These are phyloP conservation scores for Caenorhabditis auriculariae DNA, from an alignment of 2,888 invertebrate genomes.

Conservation along the genomic window DNA sequence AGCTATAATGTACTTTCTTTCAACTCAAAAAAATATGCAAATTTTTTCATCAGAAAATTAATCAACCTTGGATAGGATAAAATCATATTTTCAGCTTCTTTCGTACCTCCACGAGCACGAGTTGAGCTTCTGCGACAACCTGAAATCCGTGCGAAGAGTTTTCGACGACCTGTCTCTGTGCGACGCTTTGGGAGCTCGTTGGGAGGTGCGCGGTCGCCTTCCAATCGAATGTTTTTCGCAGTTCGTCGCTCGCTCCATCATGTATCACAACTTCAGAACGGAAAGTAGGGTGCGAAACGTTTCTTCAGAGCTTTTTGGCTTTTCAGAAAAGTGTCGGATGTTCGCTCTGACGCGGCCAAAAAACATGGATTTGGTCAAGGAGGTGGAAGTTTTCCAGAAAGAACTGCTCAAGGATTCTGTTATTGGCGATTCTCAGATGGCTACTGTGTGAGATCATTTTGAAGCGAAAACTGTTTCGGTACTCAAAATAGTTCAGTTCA, in stretches of 20 bases:
- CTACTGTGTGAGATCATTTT: constrained; percentile 13
- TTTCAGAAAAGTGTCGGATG: too few species aligned
- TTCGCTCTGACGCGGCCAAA: too few species aligned
- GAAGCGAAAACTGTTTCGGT: too few species aligned
- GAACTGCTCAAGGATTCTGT: too few species aligned
- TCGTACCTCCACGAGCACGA: constrained; percentile 17
- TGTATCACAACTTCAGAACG: constrained; percentile 23
- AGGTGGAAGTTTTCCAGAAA: too few species aligned
- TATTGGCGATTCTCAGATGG: too few species aligned
- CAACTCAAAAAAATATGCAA: constrained; percentile 3
- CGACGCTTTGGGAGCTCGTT: constrained; percentile 6
- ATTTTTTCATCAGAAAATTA: constrained; percentile 2
- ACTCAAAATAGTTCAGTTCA: too few species aligned
- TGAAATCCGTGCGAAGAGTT: constrained; percentile 11
- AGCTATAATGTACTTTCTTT: not conserved
- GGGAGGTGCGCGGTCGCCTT: not conserved
- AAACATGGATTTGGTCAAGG: too few species aligned
- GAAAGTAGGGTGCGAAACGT: too few species aligned
- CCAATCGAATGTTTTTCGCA: constrained; percentile 12
- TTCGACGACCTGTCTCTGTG: constrained; percentile 9
- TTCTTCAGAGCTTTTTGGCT: too few species aligned
- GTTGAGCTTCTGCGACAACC: constrained; percentile 9
- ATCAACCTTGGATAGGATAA: not conserved
- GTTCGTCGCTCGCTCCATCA: constrained; percentile 9
- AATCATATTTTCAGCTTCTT: not conserved